Base-by-base conservation (phyloP, 2,888 invertebrate genomes). In the Rhorus exstirpatorius region DNA sequence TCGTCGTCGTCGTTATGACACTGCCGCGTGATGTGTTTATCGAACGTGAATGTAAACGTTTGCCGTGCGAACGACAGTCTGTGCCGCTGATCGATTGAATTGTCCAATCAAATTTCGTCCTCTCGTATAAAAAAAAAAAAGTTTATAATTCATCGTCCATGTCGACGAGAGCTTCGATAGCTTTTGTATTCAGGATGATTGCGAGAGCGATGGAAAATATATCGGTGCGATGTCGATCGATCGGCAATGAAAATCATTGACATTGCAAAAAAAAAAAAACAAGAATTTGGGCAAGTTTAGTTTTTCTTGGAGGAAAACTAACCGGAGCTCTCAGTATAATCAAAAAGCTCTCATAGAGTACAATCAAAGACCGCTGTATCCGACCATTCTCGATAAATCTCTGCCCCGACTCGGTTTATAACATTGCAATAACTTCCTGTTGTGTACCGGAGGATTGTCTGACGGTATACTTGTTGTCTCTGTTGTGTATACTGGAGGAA, bases 41-140 rank as follows among this genome's bases (percentile, higher is more conserved):
- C 65, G 26, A 58, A 79, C 35, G 63, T 49, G 65, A 67, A 72
- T 79, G 65, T 79, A 72, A 79, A 72, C 67, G 58, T 10, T 72
- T 31, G 35, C 26, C 65, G 72, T 72, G 72, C 79, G 58, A 72
- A 38, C 49, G 79, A 79, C 79, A 60, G 38, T 1, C 38, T 65
- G 61, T 46, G 38, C n/a, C 38, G 38, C 35, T 17, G 31, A 67
- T 72, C 72, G 60, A 72, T 72, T 26, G 41, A 76, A 58, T 55
- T 76, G 46, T 76, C 70, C 68, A 38, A 70, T 75, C 21, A 76
- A 70, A 63, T 55, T 70, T 41, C 41, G n/a, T 41, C 65, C 2
- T 51, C 46, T 2, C 46, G 41, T 17, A 10, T 19, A n/a, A n/a
- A n/a, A n/a, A n/a, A n/a, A n/a, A n/a, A 38, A 72, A 72, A 60